A percentile compares a stretch with the other conserved stretches of the same genome.
These are phyloP conservation scores for Tenthredo scrophulariae DNA, from an alignment of 2,888 invertebrate species.

Conservation along the genomic window DNA sequence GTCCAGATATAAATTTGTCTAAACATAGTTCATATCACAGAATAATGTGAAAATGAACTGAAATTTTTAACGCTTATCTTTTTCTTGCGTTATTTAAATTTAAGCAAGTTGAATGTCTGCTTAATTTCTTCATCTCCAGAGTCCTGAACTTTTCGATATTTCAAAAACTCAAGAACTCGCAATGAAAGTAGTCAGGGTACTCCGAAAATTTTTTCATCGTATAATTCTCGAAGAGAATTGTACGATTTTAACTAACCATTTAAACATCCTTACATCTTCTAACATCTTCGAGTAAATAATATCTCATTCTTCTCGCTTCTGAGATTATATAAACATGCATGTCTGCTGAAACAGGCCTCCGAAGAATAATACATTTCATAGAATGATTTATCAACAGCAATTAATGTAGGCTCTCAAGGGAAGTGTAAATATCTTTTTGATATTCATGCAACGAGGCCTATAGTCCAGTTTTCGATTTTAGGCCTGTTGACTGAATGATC, in stretches of 20 bases:
- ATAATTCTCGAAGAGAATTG: neutral
- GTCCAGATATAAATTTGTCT: neutral
- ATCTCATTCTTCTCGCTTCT: neutral
- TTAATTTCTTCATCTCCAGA: neutral
- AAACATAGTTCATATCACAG: conserved; percentile 24
- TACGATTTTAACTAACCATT: neutral
- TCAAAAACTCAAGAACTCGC: neutral
- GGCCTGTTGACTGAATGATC: neutral
- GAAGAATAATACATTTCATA: conserved; percentile 7
- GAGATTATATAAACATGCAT: neutral
- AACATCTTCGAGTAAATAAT: conserved; percentile 2
- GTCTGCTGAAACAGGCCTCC: neutral
- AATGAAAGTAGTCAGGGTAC: neutral
- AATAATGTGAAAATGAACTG: conserved; percentile 14
- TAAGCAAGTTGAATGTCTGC: neutral
- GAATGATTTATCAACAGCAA: neutral
- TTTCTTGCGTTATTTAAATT: neutral
- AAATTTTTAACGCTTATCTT: neutral
- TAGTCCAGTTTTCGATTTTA: neutral
- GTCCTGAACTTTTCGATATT: neutral
- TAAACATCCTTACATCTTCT: neutral
- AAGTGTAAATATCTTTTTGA: neutral
- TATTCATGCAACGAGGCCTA: neutral
- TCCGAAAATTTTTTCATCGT: neutral
- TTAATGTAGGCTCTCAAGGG: neutral